A percentile compares a stretch with the other conserved stretches of the same genome.
Evolutionary conservation across 2,888 invertebrate genomes (phyloP).

Genomic region (Eupsilia transversa): DNA sequence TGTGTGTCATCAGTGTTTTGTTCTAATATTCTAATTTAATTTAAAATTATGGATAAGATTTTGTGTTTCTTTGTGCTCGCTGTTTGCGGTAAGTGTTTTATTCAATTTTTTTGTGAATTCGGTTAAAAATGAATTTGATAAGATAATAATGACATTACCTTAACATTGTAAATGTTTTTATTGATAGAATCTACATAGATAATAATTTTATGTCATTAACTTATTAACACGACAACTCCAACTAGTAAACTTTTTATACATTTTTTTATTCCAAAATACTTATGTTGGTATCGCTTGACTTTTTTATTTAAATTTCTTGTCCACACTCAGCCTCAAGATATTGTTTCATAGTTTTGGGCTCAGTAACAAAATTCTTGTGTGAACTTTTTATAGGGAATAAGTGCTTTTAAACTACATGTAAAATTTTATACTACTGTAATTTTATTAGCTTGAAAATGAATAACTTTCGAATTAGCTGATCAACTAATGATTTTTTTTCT

Average conservation of each 20-base stretch:
- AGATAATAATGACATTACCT: no score
- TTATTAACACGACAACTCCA: not conserved
- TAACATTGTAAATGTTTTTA: not conserved
- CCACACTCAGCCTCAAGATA: no score
- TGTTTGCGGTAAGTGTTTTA: constrained; percentile 36
- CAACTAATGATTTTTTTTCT: not conserved
- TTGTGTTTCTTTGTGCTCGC: constrained; percentile 36
- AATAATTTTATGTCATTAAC: no score
- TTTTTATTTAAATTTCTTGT: no score
- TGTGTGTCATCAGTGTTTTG: constrained; percentile 8
- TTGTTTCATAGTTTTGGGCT: not conserved
- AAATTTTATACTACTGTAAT: not conserved
- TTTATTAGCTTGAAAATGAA: not conserved
- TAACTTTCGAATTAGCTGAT: no score
- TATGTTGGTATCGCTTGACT: not conserved
- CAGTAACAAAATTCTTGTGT: no score
- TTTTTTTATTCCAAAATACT: not conserved
- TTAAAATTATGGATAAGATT: constrained; percentile 39
- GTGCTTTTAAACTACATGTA: not conserved
- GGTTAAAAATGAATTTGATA: not conserved
- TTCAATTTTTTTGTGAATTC: not conserved
- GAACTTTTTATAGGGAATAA: no score
- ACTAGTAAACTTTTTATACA: not conserved
- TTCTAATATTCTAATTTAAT: not conserved
- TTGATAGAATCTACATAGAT: not conserved